These are phyloP conservation scores for Coremacera marginata DNA, from an alignment of 2,888 invertebrate species.

Conservation along the genomic window DNA sequence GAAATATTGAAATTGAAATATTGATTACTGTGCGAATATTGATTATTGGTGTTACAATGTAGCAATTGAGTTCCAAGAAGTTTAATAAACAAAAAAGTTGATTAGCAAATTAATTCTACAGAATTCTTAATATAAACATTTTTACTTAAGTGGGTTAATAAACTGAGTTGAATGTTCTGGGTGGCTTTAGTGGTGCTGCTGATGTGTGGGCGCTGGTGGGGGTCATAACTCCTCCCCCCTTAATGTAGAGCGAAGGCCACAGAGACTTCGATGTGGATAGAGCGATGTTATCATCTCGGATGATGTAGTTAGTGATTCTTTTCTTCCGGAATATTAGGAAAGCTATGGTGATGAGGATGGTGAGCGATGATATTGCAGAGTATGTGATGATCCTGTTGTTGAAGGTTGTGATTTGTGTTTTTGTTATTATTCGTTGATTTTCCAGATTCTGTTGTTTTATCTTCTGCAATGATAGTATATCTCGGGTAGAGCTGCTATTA, in stretches of 20 bases:
- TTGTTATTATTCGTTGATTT: neutral
- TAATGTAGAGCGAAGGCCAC: neutral
- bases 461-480: no score
- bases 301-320: no score
- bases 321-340: neutral
- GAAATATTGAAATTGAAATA: no score
- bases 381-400: neutral
- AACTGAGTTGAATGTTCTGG: neutral
- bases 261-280: neutral
- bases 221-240: neutral
- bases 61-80: no score
- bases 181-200: neutral
- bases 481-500: no score
- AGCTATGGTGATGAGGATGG: neutral
- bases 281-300: neutral
- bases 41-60: no score
- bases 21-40: no score
- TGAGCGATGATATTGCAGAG: neutral
- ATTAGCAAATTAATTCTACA: no score
- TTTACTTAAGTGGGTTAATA: no score
- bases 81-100: no score
- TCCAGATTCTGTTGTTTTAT: neutral
- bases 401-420: neutral
- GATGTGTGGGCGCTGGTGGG: neutral
- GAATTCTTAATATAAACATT: no score